Conservation (phyloP, 2,797 vertebrate species). For the Tympanoctomys barrerae region DNA sequence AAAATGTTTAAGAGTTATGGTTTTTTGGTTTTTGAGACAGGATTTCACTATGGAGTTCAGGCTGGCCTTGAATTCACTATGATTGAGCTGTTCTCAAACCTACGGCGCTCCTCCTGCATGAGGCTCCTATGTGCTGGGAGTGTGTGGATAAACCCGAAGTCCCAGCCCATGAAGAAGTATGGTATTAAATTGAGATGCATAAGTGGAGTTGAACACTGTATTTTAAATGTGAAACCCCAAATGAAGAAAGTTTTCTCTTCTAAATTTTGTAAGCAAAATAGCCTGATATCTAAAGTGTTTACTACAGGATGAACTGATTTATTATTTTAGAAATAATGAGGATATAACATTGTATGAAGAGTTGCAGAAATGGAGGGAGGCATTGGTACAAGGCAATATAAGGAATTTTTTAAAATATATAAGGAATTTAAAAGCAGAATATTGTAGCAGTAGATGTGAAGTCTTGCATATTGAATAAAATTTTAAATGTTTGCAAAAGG, state of each 20-base stretch:
- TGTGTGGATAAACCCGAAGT: neutral
- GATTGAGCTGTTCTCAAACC: neutral
- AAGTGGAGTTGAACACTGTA: neutral
- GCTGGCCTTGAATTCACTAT: neutral
- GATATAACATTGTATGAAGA: neutral
- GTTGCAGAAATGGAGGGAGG: neutral
- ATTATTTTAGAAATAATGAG: neutral
- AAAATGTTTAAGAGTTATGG: neutral
- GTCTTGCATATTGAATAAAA: neutral
- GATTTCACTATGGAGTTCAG: neutral
- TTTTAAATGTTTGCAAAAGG: neutral
- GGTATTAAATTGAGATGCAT: neutral
- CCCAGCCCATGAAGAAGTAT: neutral
- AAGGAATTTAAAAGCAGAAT: neutral
- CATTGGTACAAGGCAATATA: neutral
- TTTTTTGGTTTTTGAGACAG: neutral
- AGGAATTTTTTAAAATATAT: neutral
- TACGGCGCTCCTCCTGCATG: neutral
- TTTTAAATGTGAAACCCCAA: neutral
- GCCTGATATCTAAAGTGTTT: neutral
- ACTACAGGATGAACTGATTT: neutral
- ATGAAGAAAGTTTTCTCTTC: neutral
- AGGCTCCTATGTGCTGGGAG: too few species aligned
- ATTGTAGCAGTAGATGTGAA: neutral
- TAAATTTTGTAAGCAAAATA: neutral